Evolutionary conservation across 23 tunicate genomes (phyloP), one percentile per base, ranked within the genome.

Genomic region (Ascidia mentula): DNA sequence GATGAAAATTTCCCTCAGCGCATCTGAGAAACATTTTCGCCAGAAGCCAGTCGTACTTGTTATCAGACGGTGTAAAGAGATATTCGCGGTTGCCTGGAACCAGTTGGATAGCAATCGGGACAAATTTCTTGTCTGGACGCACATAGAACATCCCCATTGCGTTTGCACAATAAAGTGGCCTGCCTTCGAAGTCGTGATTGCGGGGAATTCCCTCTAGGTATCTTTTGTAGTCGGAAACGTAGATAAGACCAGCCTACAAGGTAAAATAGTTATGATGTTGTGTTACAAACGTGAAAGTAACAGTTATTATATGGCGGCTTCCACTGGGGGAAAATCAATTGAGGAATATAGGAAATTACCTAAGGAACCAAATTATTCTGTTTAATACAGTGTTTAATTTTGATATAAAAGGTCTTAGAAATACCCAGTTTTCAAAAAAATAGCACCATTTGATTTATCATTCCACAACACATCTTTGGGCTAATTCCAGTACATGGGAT

Each of bases 221-320:
- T 3, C 33, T 22, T 6, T 28, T 38, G 80, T 77, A 89, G 36
- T 89, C 94, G 37, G 73, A 45, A 73, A 89, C 83, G 84, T 77
- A 89, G n/a, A 83, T 31, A 26, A 69, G 69, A n/a, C 94, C 94
- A 53, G 80, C 77, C 94, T 89, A n/a, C n/a, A n/a, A n/a, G n/a
- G n/a, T n/a, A n/a, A n/a, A n/a, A n/a, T n/a, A n/a, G n/a, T n/a
- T n/a, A n/a, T n/a, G n/a, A n/a, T n/a, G n/a, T n/a, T n/a, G n/a
- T n/a, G n/a, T n/a, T n/a, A n/a, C n/a, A n/a, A n/a, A n/a, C n/a
- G n/a, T n/a, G n/a, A n/a, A n/a, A n/a, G n/a, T n/a, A n/a, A n/a
- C n/a, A n/a, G n/a, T n/a, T n/a, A n/a, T n/a, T n/a, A n/a, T n/a
- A n/a, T n/a, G n/a, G n/a, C n/a, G n/a, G n/a, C n/a, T n/a, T n/a